These are phyloP conservation scores for Astropecten irregularis DNA, from an alignment of 53 echinoderm and acorn worm species.

Conservation along the genomic window DNA sequence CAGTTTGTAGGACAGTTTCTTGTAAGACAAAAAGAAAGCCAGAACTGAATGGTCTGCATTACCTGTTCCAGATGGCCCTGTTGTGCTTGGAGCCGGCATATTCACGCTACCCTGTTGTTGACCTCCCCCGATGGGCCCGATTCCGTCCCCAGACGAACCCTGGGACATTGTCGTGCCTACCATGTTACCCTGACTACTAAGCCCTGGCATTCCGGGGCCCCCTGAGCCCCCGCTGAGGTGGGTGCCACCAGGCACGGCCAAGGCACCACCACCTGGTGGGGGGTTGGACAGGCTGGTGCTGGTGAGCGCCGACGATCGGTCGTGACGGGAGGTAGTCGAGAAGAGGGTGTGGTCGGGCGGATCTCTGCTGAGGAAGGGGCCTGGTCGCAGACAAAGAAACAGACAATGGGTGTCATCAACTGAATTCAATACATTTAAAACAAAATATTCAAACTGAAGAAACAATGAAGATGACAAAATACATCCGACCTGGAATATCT, in stretches of 20 bases:
- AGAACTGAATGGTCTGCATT: too few species aligned
- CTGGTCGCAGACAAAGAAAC: slow-evolving; percentile 37
- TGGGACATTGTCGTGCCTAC: neutral
- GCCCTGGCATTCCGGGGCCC: neutral
- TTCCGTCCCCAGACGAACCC: slow-evolving; percentile 4
- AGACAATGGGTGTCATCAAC: too few species aligned
- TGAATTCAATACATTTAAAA: too few species aligned
- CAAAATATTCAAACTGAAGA: too few species aligned
- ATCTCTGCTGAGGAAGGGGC: slow-evolving; percentile 79
- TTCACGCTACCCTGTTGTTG: slow-evolving; percentile 40
- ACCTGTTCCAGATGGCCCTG: slow-evolving; percentile 62
- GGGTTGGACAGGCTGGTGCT: slow-evolving; percentile 13
- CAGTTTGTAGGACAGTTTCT: too few species aligned
- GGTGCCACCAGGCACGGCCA: neutral
- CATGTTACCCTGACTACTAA: slow-evolving; percentile 14
- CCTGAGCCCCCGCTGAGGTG: neutral
- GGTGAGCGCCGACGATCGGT: slow-evolving; percentile 44
- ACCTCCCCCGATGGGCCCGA: slow-evolving; percentile 11
- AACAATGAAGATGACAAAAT: too few species aligned
- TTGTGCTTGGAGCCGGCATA: slow-evolving; percentile 70
- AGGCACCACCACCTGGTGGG: neutral
- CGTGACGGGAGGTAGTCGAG: slow-evolving; percentile 57
- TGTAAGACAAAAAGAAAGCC: too few species aligned
- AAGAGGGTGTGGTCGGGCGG: slow-evolving; percentile 84
- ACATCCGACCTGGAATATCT: too few species aligned